A percentile compares a stretch with the other conserved stretches of the same genome.
Evolutionary conservation across 1,140 invertebrate species (phyloP).

Genomic region (Bombus ignitus): DNA sequence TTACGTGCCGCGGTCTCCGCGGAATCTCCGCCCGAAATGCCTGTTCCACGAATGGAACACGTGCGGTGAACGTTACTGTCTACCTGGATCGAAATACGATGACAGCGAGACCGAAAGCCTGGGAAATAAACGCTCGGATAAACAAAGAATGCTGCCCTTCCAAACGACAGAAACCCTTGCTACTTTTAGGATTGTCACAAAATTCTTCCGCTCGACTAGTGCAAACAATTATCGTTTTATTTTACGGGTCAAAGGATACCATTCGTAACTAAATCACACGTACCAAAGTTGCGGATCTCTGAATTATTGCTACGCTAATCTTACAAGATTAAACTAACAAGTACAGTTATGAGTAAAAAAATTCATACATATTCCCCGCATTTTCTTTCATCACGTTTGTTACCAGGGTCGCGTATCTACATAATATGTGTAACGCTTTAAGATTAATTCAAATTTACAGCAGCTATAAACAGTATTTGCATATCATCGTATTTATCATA

Average conservation of each 20-base stretch:
- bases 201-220: neutral
- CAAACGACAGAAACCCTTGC: neutral
- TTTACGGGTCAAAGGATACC: neutral
- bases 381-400: neutral
- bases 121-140: neutral
- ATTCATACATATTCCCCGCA: neutral
- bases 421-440: neutral
- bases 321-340: neutral
- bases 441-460: neutral
- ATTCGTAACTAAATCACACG: neutral
- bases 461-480: neutral
- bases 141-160: neutral
- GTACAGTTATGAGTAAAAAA: neutral
- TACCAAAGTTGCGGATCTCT: neutral
- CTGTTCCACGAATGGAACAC: constrained; percentile 32
- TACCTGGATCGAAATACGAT: neutral
- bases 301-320: neutral
- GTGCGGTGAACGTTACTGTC: constrained; percentile 24
- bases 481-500: no score
- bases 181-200: neutral
- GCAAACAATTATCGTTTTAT: neutral
- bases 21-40: constrained; percentile 44
- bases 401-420: no score
- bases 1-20: constrained; percentile 47
- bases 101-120: neutral